Base-by-base conservation (phyloP, 2,797 vertebrate genomes). In the Enteromius radiatus region DNA sequence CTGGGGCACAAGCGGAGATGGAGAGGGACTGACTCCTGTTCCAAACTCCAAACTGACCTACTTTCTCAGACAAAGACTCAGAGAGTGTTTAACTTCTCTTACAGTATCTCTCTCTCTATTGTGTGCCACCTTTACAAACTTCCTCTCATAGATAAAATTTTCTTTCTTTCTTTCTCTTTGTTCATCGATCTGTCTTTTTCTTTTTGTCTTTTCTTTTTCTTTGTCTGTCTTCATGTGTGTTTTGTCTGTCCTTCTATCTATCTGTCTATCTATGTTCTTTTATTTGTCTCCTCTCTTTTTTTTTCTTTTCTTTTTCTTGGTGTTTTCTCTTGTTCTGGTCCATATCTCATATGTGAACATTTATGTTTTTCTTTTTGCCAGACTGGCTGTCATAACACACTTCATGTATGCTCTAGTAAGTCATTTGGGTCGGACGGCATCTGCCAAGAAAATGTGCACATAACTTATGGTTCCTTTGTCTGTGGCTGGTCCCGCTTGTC, bases 11-110 rank as follows among this genome's bases (percentile, higher is more conserved):
- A 38, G 81, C n/a, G 31, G 71, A 86, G 85, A 74, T 84, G 61
- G 79, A 78, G 76, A 80, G 85, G 88, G 86, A 82, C 82, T 84
- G 65, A 71, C 64, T 86, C 78, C 86, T 77, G 67, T 76, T 84
- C 78, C 84, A 88, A 90, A 87, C 74, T 83, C 76, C 49, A 77
- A 68, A 69, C 74, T 89, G 86, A 91, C 88, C 89, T 89, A 89
- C 81, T 87, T 90, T 89, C 80, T 82, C 70, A 86, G 76, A 86
- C 86, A 88, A 90, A 89, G 85, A 64, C 61, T 68, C 71, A 52
- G 78, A 84, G 83, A 82, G 73, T 19, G 78, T 75, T 70, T 71
- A 83, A 65, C 85, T 83, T 73, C 64, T 67, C 36, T 26, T 47
- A 67, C 43, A 65, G 9, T 49, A 41, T 61, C 11, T 47, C 77